Evolutionary conservation across 2,113 vertebrate genomes (phyloP).

Genomic region (Furnarius figulus): DNA sequence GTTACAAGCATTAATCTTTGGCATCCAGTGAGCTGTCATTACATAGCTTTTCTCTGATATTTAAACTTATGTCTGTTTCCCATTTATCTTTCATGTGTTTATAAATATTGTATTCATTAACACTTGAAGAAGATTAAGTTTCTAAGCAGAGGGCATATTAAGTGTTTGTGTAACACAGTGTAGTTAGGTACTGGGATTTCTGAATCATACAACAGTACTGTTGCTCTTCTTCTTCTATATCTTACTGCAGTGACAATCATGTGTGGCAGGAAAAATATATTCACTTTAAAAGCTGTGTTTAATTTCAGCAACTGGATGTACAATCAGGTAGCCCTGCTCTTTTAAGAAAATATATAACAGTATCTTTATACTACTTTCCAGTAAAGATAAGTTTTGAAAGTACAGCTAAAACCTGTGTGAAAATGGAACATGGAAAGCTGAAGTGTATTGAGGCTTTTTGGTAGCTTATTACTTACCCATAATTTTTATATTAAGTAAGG

Average conservation of each 20-base stretch:
- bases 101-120: neutral
- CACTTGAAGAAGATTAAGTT: neutral
- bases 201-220: neutral
- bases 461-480: neutral
- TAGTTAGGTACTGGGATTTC: neutral
- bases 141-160: neutral
- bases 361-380: neutral
- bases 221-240: neutral
- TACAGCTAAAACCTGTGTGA: neutral
- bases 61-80: neutral
- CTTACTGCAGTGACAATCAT: neutral
- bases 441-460: neutral
- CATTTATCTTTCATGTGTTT: conserved; percentile 3
- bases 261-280: neutral
- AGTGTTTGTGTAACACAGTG: neutral
- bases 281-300: neutral
- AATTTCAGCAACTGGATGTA: neutral
- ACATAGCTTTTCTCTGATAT: neutral
- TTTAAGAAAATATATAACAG: neutral
- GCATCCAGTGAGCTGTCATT: neutral
- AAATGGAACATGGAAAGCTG: neutral
- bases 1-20: neutral
- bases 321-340: neutral
- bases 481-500: neutral
- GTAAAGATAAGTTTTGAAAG: neutral